Percentiles rank a stretch among this genome's conserved stretches.
These are phyloP conservation scores for Noctua fimbriata DNA, from an alignment of 2,888 invertebrate genomes.

Conservation along the genomic window DNA sequence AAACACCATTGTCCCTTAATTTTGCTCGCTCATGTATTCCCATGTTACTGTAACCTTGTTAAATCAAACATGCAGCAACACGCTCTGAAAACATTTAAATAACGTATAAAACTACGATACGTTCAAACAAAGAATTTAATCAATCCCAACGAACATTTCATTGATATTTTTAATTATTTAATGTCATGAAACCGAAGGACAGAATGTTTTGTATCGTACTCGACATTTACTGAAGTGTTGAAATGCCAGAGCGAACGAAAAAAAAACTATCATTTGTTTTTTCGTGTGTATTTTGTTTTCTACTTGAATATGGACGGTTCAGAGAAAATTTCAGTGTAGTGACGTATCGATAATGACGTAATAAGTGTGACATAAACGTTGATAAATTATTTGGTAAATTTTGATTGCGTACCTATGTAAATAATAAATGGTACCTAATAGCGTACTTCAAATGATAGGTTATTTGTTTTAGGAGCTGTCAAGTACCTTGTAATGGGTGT, in stretches of 20 bases:
- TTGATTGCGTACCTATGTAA: slow-evolving; percentile 10
- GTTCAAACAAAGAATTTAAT: slow-evolving; percentile 63
- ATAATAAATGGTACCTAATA: slow-evolving; percentile 32
- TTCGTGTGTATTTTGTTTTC: slow-evolving; percentile 6
- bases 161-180: slow-evolving; percentile 62
- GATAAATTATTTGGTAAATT: slow-evolving; percentile 16
- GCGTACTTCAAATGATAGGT: slow-evolving; percentile 33
- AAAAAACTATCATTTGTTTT: slow-evolving; percentile 30
- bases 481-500: slow-evolving; percentile 31
- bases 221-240: slow-evolving; percentile 33
- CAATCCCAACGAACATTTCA: slow-evolving; percentile 36
- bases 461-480: slow-evolving; percentile 49
- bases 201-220: slow-evolving; percentile 19
- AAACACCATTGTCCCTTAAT: slow-evolving; percentile 18
- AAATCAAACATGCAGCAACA: slow-evolving; percentile 61
- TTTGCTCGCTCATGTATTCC: slow-evolving; percentile 33
- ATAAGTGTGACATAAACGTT: slow-evolving; percentile 9
- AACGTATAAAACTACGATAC: slow-evolving; percentile 59
- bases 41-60: slow-evolving; percentile 43
- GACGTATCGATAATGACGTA: slow-evolving; percentile 6
- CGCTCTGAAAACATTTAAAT: slow-evolving; percentile 57
- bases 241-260: slow-evolving; percentile 51
- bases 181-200: slow-evolving; percentile 16
- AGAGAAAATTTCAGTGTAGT: slow-evolving; percentile 26
- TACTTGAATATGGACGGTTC: slow-evolving; percentile 24